Evolutionary conservation across 2,113 vertebrate species (phyloP).

Genomic region (Caranx ignobilis): DNA sequence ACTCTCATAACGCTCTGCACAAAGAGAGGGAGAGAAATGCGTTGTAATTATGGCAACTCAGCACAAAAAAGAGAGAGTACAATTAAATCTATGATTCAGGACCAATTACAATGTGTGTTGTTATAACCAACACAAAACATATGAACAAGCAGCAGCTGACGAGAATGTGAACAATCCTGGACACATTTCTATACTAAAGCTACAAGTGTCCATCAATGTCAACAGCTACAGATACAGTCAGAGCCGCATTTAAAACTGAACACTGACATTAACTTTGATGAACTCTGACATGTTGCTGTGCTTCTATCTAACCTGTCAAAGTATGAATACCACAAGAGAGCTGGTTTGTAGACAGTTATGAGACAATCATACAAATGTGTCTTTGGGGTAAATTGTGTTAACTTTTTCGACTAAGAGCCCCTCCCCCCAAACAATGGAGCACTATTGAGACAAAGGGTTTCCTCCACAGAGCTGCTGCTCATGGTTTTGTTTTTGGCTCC

Average conservation of each 20-base stretch:
- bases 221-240: no score
- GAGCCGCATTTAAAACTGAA: no score
- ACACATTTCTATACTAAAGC: no score
- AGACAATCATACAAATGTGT: not conserved
- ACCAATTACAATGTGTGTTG: not conserved
- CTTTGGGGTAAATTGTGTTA: not conserved
- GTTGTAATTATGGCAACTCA: not conserved
- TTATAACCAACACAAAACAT: not conserved
- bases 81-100: not conserved
- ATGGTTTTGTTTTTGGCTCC: no score
- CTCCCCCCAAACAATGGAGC: no score
- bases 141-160: not conserved
- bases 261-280: not conserved
- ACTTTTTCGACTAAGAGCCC: not conserved
- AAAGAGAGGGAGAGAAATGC: not conserved
- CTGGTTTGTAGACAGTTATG: not conserved
- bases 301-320: not conserved
- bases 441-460: no score
- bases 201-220: no score
- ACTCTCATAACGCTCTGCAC: not conserved
- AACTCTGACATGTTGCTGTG: no score
- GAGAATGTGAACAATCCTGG: no score
- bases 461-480: no score
- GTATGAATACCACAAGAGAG: not conserved
- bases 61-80: slow-evolving; percentile 11